Conservation (phyloP, 2,888 invertebrate species). For the Rugalucina vietnamica region DNA sequence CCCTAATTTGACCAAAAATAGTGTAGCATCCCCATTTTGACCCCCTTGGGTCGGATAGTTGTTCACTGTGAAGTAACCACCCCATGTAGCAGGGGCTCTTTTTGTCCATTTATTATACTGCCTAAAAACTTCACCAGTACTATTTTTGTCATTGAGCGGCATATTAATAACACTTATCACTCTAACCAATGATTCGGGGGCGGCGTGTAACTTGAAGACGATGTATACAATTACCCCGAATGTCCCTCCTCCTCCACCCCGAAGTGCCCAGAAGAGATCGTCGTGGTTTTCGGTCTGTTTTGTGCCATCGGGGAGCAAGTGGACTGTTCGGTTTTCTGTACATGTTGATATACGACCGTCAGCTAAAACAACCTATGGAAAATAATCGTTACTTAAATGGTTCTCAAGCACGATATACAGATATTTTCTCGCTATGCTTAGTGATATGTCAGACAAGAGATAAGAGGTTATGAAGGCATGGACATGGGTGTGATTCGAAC, state of each 20-base stretch:
- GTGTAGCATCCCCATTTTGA: conserved; percentile 23
- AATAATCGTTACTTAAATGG: no score
- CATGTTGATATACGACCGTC: conserved; percentile 52
- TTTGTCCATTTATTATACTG: conserved; percentile 20
- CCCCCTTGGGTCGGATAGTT: conserved; percentile 14
- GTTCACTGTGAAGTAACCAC: conserved; percentile 55
- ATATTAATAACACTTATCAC: neutral
- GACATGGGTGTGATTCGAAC: no score
- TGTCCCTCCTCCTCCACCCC: conserved; percentile 68
- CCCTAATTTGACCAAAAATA: conserved; percentile 56
- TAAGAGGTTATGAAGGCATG: no score
- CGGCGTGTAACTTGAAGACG: conserved; percentile 53
- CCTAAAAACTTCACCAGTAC: conserved; percentile 5
- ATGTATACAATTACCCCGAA: conserved; percentile 57
- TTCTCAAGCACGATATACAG: no score
- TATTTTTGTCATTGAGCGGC: no score
- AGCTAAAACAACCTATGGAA: conserved; percentile 47
- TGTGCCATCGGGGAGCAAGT: conserved; percentile 12
- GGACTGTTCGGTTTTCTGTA: conserved; percentile 27
- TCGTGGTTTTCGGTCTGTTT: conserved; percentile 17
- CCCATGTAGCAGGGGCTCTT: conserved; percentile 51
- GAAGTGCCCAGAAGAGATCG: conserved; percentile 67
- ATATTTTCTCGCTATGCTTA: no score
- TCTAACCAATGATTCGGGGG: conserved; percentile 35
- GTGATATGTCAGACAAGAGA: no score